Conservation (phyloP, 2,888 invertebrate genomes). For the Trachelus stipa region DNA sequence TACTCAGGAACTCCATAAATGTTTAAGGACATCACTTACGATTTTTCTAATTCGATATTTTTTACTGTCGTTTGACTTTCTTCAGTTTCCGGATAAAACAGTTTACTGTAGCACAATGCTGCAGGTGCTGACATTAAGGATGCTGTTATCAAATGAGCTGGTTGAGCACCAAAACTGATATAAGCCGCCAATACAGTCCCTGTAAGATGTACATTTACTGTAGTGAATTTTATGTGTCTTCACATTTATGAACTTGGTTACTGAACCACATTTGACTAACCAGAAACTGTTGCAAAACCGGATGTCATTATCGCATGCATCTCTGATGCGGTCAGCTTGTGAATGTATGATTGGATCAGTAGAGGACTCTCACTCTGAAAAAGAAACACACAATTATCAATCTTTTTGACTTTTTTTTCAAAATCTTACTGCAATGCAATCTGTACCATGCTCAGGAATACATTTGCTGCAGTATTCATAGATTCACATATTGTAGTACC, state of each 20-base stretch:
- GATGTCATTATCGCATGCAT: slow-evolving; percentile 93
- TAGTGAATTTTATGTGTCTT: neutral
- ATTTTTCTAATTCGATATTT: slow-evolving; percentile 78
- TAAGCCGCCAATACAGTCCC: slow-evolving; percentile 93
- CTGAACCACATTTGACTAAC: slow-evolving; percentile 60
- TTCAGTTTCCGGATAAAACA: slow-evolving; percentile 93
- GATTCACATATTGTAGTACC: slow-evolving; percentile 96
- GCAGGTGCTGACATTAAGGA: slow-evolving; percentile 98
- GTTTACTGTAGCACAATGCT: slow-evolving; percentile 88
- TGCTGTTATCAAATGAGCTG: slow-evolving; percentile 90
- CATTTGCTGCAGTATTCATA: slow-evolving; percentile 91
- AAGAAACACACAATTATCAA: slow-evolving; percentile 27
- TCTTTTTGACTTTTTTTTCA: neutral
- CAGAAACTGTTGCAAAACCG: slow-evolving; percentile 95
- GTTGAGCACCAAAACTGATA: slow-evolving; percentile 88
- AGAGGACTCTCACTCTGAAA: slow-evolving; percentile 90
- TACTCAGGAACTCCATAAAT: slow-evolving; percentile 1
- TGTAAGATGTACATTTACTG: slow-evolving; percentile 55
- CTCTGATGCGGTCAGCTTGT: slow-evolving; percentile 89
- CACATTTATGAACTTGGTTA: neutral
- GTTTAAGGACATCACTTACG: slow-evolving; percentile 68
- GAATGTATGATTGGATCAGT: slow-evolving; percentile 87
- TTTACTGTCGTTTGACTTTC: slow-evolving; percentile 80
- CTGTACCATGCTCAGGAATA: slow-evolving; percentile 90
- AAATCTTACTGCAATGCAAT: neutral